A percentile compares a stretch with the other conserved stretches of the same genome.
Evolutionary conservation across 1,140 invertebrate species (phyloP).

Genomic region (Panulirus ornatus): DNA sequence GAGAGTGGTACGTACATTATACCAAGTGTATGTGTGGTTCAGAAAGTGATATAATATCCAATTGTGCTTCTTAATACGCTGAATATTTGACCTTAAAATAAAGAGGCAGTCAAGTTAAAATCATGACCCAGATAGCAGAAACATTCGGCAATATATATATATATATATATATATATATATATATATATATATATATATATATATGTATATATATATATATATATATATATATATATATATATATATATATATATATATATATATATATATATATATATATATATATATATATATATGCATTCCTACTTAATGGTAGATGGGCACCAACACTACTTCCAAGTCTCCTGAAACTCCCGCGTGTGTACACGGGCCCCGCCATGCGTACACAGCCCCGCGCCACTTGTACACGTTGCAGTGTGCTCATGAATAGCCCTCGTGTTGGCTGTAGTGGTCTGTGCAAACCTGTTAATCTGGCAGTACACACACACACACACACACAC

Average conservation of each 20-base stretch:
- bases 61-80: too few relatives aligned
- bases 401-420: not conserved
- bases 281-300: conserved; percentile 5
- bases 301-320: not conserved
- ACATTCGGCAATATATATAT: conserved; percentile 13
- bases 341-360: not conserved
- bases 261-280: conserved; percentile 20
- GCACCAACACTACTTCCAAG: too few relatives aligned
- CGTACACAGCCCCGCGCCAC: not conserved
- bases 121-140: too few relatives aligned
- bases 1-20: too few relatives aligned
- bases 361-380: not conserved
- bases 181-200: conserved; percentile 20
- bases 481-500: too few relatives aligned
- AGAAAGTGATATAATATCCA: too few relatives aligned
- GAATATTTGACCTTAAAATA: too few relatives aligned
- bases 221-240: conserved; percentile 20
- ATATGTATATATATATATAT: conserved; percentile 24
- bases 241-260: conserved; percentile 18
- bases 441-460: too few relatives aligned
- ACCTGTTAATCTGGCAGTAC: too few relatives aligned
- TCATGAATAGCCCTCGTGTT: too few relatives aligned
- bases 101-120: too few relatives aligned
- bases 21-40: too few relatives aligned
- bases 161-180: conserved; percentile 19